phyloP scores from a whole-genome alignment of 2,113 vertebrate species.

The Vicugna pacos region DNA sequence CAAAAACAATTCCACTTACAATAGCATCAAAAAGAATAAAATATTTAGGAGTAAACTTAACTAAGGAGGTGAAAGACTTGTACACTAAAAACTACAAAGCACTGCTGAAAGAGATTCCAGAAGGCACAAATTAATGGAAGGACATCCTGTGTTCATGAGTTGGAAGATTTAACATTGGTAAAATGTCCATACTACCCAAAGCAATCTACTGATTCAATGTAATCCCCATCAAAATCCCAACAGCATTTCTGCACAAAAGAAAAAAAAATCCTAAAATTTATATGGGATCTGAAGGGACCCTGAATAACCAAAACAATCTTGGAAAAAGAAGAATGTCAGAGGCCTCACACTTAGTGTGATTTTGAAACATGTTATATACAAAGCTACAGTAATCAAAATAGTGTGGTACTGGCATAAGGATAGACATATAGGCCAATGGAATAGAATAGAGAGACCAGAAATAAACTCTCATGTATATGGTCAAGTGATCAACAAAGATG shows the following conservation, averaged over 20 bases:
- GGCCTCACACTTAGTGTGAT: background rate
- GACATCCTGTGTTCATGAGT: background rate
- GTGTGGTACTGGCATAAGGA: background rate
- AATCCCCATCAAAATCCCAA: background rate
- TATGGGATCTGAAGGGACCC: background rate
- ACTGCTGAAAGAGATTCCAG: background rate
- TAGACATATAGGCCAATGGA: background rate
- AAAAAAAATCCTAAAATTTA: background rate
- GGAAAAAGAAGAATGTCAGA: background rate
- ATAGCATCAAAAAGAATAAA: background rate
- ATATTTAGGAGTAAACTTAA: background rate
- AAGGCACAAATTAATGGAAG: background rate
- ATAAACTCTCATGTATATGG: accelerated
- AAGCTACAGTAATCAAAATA: background rate
- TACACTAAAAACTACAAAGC: background rate
- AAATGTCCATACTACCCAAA: background rate
- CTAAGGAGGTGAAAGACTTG: background rate
- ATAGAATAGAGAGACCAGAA: background rate
- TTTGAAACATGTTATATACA: background rate
- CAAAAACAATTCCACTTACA: background rate
- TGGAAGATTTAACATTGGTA: background rate
- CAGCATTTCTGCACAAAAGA: background rate
- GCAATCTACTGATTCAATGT: background rate
- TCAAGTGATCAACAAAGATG: background rate
- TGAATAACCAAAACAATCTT: background rate